A percentile compares a stretch with the other conserved stretches of the same genome.
phyloP scores from a whole-genome alignment of 1,140 invertebrate genomes.

The Zelostemma sp. region DNA sequence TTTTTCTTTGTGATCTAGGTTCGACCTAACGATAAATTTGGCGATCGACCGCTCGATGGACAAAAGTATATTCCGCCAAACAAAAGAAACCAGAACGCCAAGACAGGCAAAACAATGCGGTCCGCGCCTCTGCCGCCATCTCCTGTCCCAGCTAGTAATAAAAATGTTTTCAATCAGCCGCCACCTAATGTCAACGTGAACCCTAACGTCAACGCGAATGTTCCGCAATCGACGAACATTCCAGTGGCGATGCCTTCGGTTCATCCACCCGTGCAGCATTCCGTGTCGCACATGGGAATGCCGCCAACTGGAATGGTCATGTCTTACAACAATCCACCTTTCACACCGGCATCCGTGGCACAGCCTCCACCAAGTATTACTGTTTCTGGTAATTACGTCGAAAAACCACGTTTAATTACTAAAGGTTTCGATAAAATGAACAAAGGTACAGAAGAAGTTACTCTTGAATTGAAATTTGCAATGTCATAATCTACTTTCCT shows the following conservation, averaged over 20 bases:
- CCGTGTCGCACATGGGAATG: conserved; percentile 62
- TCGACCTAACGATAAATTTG: conserved; percentile 2
- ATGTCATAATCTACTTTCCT: too few species aligned
- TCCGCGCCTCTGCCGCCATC: conserved; percentile 71
- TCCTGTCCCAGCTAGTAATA: conserved; percentile 57
- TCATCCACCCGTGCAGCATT: conserved; percentile 61
- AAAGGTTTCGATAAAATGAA: background rate
- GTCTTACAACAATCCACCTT: conserved; percentile 64
- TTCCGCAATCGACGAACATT: conserved; percentile 62
- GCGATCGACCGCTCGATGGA: conserved; percentile 62
- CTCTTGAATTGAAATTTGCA: too few species aligned
- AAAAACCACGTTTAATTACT: background rate
- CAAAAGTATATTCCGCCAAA: conserved; percentile 83
- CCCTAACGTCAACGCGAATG: conserved; percentile 59
- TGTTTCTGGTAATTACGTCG: conserved; percentile 45
- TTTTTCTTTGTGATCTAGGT: background rate
- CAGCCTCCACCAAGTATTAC: conserved; percentile 56
- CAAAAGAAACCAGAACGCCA: conserved; percentile 77
- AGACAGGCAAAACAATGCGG: conserved; percentile 72
- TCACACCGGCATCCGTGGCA: conserved; percentile 61
- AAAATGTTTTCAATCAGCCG: conserved; percentile 64
- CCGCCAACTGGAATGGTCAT: conserved; percentile 66
- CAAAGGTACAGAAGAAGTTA: background rate
- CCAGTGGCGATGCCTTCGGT: conserved; percentile 58
- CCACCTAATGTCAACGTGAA: conserved; percentile 61